These are phyloP conservation scores for Melanophora roralis DNA, from an alignment of 2,888 invertebrate genomes.

Conservation along the genomic window DNA sequence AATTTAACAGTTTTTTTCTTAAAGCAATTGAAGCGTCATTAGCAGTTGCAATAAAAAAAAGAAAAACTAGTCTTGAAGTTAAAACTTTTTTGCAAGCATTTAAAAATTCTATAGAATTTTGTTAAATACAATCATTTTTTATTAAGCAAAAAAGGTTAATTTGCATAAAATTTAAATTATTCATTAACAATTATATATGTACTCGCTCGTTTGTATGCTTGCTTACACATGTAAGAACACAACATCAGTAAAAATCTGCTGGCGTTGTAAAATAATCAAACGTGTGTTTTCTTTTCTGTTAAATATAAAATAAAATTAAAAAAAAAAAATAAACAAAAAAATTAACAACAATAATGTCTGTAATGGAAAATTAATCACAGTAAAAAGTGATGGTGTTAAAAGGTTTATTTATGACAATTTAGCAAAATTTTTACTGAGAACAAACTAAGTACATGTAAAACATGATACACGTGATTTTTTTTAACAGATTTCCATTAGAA, in stretches of 20 bases:
- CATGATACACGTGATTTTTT: slow-evolving; percentile 59
- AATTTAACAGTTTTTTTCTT: no score
- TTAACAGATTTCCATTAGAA: slow-evolving; percentile 13
- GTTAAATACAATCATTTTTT: slow-evolving; percentile 29
- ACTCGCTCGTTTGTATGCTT: slow-evolving; percentile 7
- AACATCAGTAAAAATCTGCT: slow-evolving; percentile 1
- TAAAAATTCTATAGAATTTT: slow-evolving; percentile 49
- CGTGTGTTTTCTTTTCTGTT: slow-evolving; percentile 25
- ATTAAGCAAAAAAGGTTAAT: slow-evolving; percentile 32
- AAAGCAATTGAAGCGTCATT: slow-evolving; percentile 48
- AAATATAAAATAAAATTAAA: not conserved
- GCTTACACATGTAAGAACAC: slow-evolving; percentile 5
- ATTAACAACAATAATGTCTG: not conserved
- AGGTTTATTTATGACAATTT: slow-evolving; percentile 54
- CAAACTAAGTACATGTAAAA: slow-evolving; percentile 36
- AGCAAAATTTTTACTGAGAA: slow-evolving; percentile 3
- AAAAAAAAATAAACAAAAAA: not conserved
- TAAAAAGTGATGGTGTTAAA: slow-evolving; percentile 51
- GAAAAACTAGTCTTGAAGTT: slow-evolving; percentile 33
- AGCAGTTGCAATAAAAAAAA: slow-evolving; percentile 9
- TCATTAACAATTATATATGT: slow-evolving; percentile 54
- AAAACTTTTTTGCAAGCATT: slow-evolving; percentile 23
- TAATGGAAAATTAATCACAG: slow-evolving; percentile 55
- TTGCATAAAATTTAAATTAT: slow-evolving; percentile 59
- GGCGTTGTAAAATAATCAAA: not conserved